A percentile compares a stretch with the other conserved stretches of the same genome.
Conservation (phyloP, 2,888 invertebrate genomes). For the Trachelus iudaicus region DNA sequence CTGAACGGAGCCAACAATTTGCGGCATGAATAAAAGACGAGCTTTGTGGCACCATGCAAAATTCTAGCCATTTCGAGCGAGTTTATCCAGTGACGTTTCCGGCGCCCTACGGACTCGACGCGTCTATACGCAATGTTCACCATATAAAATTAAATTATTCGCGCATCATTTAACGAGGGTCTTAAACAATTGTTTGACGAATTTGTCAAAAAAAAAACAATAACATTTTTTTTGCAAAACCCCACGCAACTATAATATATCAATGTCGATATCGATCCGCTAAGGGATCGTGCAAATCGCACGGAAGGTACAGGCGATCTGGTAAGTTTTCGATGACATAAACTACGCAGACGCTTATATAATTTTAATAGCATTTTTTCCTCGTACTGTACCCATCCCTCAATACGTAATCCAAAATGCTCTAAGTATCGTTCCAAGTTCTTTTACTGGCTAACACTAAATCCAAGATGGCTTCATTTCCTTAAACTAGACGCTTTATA, state of each 20-base stretch:
- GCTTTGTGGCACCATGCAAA: not conserved
- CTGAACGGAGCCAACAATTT: not conserved
- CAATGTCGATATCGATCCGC: not conserved
- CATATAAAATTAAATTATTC: not conserved
- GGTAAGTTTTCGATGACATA: not conserved
- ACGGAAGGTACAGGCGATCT: not conserved
- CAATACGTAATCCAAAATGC: not conserved
- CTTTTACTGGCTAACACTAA: not conserved
- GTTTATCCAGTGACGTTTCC: not conserved
- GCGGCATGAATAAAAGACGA: not conserved
- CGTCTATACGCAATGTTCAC: not conserved
- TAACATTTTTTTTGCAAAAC: not conserved
- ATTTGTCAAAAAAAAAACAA: not conserved
- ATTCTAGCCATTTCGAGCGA: not conserved
- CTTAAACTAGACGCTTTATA: not conserved
- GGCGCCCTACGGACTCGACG: not conserved
- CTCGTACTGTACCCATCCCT: not conserved
- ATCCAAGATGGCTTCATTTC: not conserved
- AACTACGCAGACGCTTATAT: not conserved
- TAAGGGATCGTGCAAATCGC: not conserved
- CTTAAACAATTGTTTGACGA: not conserved
- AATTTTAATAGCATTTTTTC: not conserved
- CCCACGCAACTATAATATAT: not conserved
- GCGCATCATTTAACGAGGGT: not conserved
- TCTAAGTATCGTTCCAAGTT: not conserved